These are phyloP conservation scores for Trachelus stipa DNA, from an alignment of 2,888 invertebrate genomes.

Conservation along the genomic window DNA sequence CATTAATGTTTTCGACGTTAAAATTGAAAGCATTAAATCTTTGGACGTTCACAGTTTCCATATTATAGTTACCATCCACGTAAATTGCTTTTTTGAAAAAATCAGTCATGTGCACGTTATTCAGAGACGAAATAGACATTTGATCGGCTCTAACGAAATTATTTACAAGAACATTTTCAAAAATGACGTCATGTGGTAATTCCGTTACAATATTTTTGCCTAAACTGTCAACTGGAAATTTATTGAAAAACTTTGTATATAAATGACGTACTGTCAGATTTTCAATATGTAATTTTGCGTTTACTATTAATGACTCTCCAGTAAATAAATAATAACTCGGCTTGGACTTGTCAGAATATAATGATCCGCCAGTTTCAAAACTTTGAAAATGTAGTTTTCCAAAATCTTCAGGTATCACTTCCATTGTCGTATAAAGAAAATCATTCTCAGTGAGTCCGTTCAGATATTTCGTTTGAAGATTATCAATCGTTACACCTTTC, in stretches of 20 bases:
- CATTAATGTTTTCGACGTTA: slow-evolving; percentile 25
- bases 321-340: not conserved
- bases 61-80: slow-evolving; percentile 22
- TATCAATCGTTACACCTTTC: slow-evolving; percentile 44
- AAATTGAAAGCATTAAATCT: slow-evolving; percentile 22
- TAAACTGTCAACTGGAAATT: slow-evolving; percentile 35
- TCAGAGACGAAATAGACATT: slow-evolving; percentile 19
- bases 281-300: slow-evolving; percentile 30
- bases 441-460: slow-evolving; percentile 45
- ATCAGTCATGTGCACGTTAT: not conserved
- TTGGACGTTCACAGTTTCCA: slow-evolving; percentile 19
- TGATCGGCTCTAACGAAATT: slow-evolving; percentile 32
- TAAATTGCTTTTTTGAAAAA: slow-evolving; percentile 24
- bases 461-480: slow-evolving; percentile 38
- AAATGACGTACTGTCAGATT: slow-evolving; percentile 37
- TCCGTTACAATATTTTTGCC: slow-evolving; percentile 8
- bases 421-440: slow-evolving; percentile 44
- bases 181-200: slow-evolving; percentile 23
- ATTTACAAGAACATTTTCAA: slow-evolving; percentile 31
- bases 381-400: slow-evolving; percentile 36
- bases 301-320: slow-evolving; percentile 27
- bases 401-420: slow-evolving; percentile 36
- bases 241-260: slow-evolving; percentile 43
- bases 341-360: slow-evolving; percentile 31
- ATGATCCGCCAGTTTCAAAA: slow-evolving; percentile 34